Evolutionary conservation across 1,140 invertebrate genomes (phyloP).

Genomic region (Mesaphorura yosii): DNA sequence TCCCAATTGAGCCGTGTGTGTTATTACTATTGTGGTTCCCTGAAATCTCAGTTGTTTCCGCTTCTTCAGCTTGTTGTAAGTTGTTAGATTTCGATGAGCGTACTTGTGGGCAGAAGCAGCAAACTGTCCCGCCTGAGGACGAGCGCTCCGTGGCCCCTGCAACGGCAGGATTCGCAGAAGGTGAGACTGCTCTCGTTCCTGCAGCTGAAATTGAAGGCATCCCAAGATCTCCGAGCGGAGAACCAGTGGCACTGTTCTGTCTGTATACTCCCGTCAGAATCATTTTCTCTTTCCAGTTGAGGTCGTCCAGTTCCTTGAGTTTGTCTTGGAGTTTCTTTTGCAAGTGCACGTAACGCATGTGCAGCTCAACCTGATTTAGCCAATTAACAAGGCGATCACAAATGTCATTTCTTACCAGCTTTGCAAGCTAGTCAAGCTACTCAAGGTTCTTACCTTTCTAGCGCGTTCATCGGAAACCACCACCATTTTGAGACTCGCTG

Average conservation of each 20-base stretch:
- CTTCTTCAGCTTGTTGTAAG: no score
- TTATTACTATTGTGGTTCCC: no score
- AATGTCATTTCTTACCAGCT: neutral
- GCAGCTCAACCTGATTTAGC: conserved; percentile 67
- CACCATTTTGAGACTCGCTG: conserved; percentile 81
- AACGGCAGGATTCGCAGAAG: no score
- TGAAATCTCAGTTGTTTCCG: no score
- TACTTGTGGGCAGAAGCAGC: conserved; percentile 29
- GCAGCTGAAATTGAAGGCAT: conserved; percentile 18
- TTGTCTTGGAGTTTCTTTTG: conserved; percentile 74
- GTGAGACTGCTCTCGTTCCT: no score
- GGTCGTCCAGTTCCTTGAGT: conserved; percentile 66
- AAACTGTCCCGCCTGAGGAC: no score
- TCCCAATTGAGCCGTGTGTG: no score
- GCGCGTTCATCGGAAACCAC: conserved; percentile 91
- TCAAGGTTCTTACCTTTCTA: conserved; percentile 55
- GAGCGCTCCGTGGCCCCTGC: no score
- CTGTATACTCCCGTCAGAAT: conserved; percentile 37
- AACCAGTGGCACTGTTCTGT: conserved; percentile 3
- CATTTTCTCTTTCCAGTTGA: conserved; percentile 69
- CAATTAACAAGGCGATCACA: neutral
- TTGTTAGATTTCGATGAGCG: no score
- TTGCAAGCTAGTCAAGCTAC: neutral
- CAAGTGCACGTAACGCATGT: conserved; percentile 79
- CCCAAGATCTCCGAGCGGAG: conserved; percentile 18